Base-by-base conservation (phyloP, 2,888 invertebrate genomes). In the Melieria crassipennis region DNA sequence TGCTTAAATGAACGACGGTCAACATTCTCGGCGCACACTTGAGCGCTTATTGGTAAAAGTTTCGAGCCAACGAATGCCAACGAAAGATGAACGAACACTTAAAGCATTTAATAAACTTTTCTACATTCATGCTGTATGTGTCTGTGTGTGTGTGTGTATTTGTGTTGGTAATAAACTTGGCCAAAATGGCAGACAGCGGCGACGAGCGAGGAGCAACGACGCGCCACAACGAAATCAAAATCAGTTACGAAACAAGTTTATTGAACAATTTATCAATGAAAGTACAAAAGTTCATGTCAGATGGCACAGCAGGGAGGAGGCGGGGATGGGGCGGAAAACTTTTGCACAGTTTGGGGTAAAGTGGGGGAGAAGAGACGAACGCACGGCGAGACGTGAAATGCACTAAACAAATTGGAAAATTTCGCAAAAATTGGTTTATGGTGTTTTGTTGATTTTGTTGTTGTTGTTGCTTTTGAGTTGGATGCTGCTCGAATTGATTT, bases 231-330 rank as follows among this genome's bases (percentile, higher is more conserved):
- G 61, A 67, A 65, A 61, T 69, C 68, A 62, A 69, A 70, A 65
- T 70, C 70, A 70, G 65, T 70, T 70, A 70, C 64, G 65, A 70
- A 70, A 65, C 64, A 70, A 70, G 52, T 70, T 70, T 70, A 70
- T 70, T 70, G 70, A 70, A 70, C 70, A 65, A 70, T 70, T 70
- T 70, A 70, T 70, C 70, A 70, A 64, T 55, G 64, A 65, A 67
- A 60, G 64, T 43, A 70, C 43, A 13, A 58, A 13, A 58, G 16
- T 13, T 13, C 11, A 58, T 16, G 6, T 16, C 11, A 5, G 16
- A 30, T 30, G 30, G 30, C 1, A 30, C 30, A 30, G 30, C 30
- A 30, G 30, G 30, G 3, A 3, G 30, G 3, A 30, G 30, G 30
- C 30, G 30, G 30, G 30, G 30, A 0, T 30, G 30, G 30, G 30